phyloP scores from a whole-genome alignment of 2,113 vertebrate species.

The Trogon melanurus region DNA sequence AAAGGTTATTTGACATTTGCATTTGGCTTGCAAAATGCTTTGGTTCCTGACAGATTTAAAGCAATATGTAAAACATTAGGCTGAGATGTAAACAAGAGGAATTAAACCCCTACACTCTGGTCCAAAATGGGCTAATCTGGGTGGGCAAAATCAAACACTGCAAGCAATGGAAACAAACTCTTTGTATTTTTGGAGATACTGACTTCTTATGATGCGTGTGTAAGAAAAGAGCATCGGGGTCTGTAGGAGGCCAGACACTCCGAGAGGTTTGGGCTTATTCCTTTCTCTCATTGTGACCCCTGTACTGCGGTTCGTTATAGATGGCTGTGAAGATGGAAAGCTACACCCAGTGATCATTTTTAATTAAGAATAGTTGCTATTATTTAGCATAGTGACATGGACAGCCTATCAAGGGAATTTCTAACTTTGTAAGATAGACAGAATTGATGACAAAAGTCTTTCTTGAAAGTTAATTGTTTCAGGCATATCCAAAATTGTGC shows the following conservation, averaged over 20 bases:
- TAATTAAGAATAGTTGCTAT: slow-evolving; percentile 50
- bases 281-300: not conserved
- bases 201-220: not conserved
- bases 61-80: not conserved
- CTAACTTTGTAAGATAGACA: slow-evolving; percentile 23
- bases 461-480: slow-evolving; percentile 22
- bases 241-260: not conserved
- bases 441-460: slow-evolving; percentile 43
- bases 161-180: not conserved
- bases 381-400: slow-evolving; percentile 29
- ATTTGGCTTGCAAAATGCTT: slow-evolving; percentile 18
- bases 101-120: not conserved
- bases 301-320: not conserved
- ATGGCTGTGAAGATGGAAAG: not conserved
- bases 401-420: not conserved
- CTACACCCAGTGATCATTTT: slow-evolving; percentile 25
- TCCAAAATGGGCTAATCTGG: not conserved
- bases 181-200: not conserved
- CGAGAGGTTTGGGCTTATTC: not conserved
- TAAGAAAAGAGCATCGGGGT: not conserved
- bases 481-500: not conserved
- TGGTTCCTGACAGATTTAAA: slow-evolving; percentile 1
- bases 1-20: slow-evolving; percentile 17
- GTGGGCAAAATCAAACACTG: not conserved
- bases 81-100: slow-evolving; percentile 6